Evolutionary conservation across 2,797 vertebrate species (phyloP).

Genomic region (Sebastolobus alascanus): DNA sequence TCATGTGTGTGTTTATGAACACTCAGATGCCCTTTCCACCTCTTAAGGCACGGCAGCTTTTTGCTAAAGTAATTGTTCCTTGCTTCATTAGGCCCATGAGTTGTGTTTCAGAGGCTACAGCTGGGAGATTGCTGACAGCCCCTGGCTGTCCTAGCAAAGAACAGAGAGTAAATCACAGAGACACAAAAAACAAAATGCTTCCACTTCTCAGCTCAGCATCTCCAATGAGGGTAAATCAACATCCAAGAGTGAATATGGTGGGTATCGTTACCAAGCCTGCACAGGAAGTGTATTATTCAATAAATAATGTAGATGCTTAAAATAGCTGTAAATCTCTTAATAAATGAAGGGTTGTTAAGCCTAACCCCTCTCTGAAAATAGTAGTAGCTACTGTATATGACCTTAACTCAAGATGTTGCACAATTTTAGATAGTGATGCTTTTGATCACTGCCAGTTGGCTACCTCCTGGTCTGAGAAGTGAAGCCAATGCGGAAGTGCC

Average conservation of each 20-base stretch:
- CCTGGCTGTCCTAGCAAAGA: constrained; percentile 72
- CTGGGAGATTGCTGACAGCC: constrained; percentile 79
- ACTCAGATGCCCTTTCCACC: constrained; percentile 51
- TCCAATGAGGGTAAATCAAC: constrained; percentile 54
- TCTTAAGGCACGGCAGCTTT: constrained; percentile 65
- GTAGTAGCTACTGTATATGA: no score
- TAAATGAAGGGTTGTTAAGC: constrained; percentile 6
- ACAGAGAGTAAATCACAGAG: constrained; percentile 69
- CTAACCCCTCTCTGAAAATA: not conserved
- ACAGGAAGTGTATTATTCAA: constrained; percentile 21
- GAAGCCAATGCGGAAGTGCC: no score
- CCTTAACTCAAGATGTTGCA: not conserved
- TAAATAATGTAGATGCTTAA: constrained; percentile 5
- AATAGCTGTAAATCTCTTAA: constrained; percentile 6
- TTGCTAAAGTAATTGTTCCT: constrained; percentile 78
- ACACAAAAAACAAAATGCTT: constrained; percentile 68
- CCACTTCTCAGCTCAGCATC: constrained; percentile 55
- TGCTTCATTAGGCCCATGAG: constrained; percentile 83
- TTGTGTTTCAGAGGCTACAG: constrained; percentile 79
- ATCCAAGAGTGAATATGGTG: constrained; percentile 21
- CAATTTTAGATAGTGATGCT: not conserved
- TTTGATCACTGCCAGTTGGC: no score
- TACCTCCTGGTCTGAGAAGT: no score
- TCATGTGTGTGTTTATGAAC: constrained; percentile 44
- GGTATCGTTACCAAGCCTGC: not conserved